Conservation (phyloP, 2,113 vertebrate genomes). For the Apeltes quadracus region DNA sequence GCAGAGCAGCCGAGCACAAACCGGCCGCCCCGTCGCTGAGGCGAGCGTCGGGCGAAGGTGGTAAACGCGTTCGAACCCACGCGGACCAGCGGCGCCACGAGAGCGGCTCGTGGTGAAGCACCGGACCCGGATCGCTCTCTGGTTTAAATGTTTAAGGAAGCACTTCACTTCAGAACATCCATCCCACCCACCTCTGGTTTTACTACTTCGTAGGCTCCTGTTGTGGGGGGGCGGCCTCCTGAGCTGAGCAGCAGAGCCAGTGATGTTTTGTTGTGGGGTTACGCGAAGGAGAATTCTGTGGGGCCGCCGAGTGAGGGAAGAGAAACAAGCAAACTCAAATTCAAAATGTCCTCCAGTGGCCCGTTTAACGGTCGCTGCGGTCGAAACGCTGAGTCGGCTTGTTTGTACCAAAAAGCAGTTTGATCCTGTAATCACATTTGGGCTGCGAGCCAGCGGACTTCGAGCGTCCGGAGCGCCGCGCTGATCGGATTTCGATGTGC, state of each 20-base stretch:
- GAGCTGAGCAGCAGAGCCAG: slow-evolving; percentile 2
- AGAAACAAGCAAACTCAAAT: background rate
- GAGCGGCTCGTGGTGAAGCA: too few species aligned
- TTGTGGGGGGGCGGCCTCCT: slow-evolving; percentile 7
- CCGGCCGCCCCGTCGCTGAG: slow-evolving; percentile 13
- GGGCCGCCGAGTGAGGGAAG: slow-evolving; percentile 10
- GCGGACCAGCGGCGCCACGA: too few species aligned
- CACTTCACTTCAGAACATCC: background rate
- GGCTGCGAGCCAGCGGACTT: slow-evolving; percentile 17
- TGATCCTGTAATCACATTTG: slow-evolving; percentile 43
- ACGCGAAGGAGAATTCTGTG: slow-evolving; percentile 10
- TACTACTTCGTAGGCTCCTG: background rate
- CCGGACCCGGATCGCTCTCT: background rate
- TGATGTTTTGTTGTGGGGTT: slow-evolving; percentile 8
- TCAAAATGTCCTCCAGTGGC: slow-evolving; percentile 9
- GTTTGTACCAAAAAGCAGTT: slow-evolving; percentile 35
- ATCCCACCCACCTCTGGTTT: background rate
- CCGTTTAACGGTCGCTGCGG: background rate
- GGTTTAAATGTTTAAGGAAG: background rate
- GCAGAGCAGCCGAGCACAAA: background rate
- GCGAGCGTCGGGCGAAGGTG: too few species aligned
- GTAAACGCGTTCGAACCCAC: too few species aligned
- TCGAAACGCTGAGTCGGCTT: slow-evolving; percentile 37
- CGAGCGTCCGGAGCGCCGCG: slow-evolving; percentile 29
- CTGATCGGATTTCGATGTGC: slow-evolving; percentile 46